Percentiles rank a stretch among this genome's conserved stretches.
These are phyloP conservation scores for Myiozetetes cayanensis DNA, from an alignment of 2,113 vertebrate genomes.

Conservation along the genomic window DNA sequence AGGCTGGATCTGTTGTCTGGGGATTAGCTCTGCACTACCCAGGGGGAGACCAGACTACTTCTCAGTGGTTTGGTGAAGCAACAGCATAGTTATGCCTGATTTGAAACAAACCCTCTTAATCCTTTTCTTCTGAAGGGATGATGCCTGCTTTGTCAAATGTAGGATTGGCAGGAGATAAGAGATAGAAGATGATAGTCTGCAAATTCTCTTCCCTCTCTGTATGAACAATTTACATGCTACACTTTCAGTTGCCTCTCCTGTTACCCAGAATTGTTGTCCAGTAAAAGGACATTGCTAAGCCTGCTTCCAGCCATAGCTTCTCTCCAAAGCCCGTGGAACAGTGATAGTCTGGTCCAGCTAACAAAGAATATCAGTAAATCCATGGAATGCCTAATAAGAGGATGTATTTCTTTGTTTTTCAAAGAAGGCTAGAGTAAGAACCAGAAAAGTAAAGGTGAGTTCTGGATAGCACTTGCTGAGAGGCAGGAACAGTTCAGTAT, in stretches of 20 bases:
- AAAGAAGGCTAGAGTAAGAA: neutral
- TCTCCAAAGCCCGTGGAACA: neutral
- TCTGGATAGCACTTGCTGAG: neutral
- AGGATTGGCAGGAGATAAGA: neutral
- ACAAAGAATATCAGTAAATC: neutral
- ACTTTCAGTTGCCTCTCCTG: neutral
- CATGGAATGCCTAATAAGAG: neutral
- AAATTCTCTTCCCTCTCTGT: neutral
- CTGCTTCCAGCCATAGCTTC: neutral
- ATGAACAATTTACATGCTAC: neutral
- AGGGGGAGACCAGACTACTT: neutral
- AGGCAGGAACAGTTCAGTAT: neutral
- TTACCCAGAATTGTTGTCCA: neutral
- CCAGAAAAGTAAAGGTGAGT: neutral
- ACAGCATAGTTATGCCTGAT: neutral
- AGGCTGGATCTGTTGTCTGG: neutral
- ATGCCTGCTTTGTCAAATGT: neutral
- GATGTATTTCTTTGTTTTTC: neutral
- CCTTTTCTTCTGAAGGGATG: neutral
- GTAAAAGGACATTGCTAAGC: neutral
- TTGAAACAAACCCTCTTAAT: neutral
- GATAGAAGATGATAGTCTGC: neutral
- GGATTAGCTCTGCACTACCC: neutral
- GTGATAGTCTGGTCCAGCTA: neutral
- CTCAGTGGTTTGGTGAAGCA: neutral